Evolutionary conservation across 23 tunicate genomes (phyloP).

Genomic region (Halocynthia aurantium): DNA sequence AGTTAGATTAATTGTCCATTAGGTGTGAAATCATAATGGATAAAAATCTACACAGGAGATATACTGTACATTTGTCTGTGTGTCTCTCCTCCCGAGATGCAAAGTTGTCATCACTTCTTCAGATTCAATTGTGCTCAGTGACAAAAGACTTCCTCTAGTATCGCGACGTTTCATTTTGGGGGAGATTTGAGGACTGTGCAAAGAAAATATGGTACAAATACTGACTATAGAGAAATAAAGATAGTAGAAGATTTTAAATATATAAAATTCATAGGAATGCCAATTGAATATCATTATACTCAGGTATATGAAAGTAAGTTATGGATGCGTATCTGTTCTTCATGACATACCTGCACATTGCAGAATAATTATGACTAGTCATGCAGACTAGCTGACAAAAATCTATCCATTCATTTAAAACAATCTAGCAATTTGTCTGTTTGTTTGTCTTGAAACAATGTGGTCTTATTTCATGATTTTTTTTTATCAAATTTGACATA

Average conservation of each 20-base stretch:
- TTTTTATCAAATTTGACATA: not conserved
- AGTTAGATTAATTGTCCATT: no score
- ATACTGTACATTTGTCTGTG: no score
- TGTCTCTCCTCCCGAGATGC: no score
- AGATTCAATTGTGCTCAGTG: slow-evolving; percentile 31
- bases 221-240: not conserved
- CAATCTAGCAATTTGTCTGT: not conserved
- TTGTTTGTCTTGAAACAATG: not conserved
- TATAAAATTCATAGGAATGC: no score
- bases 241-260: not conserved
- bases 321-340: no score
- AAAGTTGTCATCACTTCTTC: not conserved
- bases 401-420: not conserved
- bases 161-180: slow-evolving; percentile 29
- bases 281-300: no score
- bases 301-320: no score
- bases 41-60: no score
- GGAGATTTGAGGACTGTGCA: slow-evolving; percentile 21
- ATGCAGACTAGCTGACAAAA: no score
- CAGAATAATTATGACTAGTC: no score
- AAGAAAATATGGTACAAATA: not conserved
- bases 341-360: no score
- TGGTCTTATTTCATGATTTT: not conserved
- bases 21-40: no score
- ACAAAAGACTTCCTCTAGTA: slow-evolving; percentile 33